phyloP scores from a whole-genome alignment of 2,113 vertebrate genomes.

The Caranx melampygus region DNA sequence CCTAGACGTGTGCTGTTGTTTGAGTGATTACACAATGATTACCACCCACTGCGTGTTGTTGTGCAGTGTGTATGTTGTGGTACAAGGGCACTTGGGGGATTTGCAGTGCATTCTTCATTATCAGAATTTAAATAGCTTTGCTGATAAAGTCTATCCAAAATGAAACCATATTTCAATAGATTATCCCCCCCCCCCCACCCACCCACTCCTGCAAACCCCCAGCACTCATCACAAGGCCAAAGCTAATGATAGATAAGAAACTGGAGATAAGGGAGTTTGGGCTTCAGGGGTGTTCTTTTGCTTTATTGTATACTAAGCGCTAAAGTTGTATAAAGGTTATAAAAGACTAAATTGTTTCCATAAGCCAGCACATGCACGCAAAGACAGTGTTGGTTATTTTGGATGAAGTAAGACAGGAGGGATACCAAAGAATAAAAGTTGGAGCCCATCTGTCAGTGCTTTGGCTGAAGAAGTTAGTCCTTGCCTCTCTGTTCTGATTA shows the following conservation, averaged over 20 bases:
- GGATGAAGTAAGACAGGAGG: conserved; percentile 52
- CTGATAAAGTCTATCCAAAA: conserved; percentile 78
- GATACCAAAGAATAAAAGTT: conserved; percentile 54
- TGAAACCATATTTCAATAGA: conserved; percentile 73
- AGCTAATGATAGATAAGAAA: conserved; percentile 77
- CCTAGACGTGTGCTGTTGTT: conserved; percentile 65
- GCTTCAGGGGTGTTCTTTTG: conserved; percentile 46
- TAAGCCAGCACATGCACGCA: conserved; percentile 41
- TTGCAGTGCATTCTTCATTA: conserved; percentile 72
- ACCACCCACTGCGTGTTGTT: conserved; percentile 61
- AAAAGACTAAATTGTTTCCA: conserved; percentile 40
- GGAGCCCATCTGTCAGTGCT: conserved; percentile 70
- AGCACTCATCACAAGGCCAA: conserved; percentile 63
- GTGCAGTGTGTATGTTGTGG: conserved; percentile 37
- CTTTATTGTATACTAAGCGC: conserved; percentile 52
- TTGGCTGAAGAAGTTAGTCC: conserved; percentile 70
- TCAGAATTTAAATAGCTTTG: conserved; percentile 75
- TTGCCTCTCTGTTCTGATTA: conserved; percentile 75
- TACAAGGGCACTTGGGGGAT: conserved; percentile 69
- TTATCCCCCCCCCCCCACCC: conserved; percentile 25
- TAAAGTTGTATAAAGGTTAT: conserved; percentile 51
- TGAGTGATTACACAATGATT: conserved; percentile 78
- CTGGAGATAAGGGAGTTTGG: conserved; percentile 65
- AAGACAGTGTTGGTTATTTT: conserved; percentile 27
- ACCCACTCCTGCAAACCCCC: conserved; percentile 33